Evolutionary conservation across 2,797 vertebrate species (phyloP), one percentile per base, ranked within the genome.

Genomic region (Acrossocheilus fasciatus): DNA sequence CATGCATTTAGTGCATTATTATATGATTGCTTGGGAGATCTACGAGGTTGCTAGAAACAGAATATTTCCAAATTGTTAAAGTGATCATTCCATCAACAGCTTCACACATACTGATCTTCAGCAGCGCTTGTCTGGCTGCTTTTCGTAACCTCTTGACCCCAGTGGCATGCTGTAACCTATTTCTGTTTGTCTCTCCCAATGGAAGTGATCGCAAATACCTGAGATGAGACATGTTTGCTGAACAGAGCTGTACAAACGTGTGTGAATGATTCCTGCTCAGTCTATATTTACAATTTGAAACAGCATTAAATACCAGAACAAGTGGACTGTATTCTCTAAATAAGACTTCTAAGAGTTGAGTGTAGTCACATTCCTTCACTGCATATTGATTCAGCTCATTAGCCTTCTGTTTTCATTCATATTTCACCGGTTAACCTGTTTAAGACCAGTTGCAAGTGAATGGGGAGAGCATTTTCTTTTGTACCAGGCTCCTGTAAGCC

Each of bases 121-220:
- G 91, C 90, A 93, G 92, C 90, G 76, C 89, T 84, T 91, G 86
- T 91, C 87, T 84, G 89, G 89, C 88, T 83, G 57, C 90, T 89
- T 80, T 88, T 88, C 85, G 87, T 91, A 89, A 92, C 93, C 91
- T 88, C 54, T 82, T 52, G 86, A 87, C 86, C 83, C 84, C 84
- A 43, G n/a, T 86, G 73, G 30, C 36, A 26, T 91, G 86, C 87
- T 86, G 18, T 59, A 12, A 59, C 64, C 66, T 86, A 69, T 91
- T 50, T 11, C 66, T 85, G 84, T 87, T 87, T 82, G 80, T 45
- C 81, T 45, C 57, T 80, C 89, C 54, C 8, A 41, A 74, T 54
- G 15, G 62, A 57, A 68, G 64, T 57, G 74, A 20, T 78, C 4
- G 3, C 11, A 78, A 14, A 78, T 39, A 26, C 83, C 45, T 41